Evolutionary conservation across 2,888 invertebrate species (phyloP), one percentile per base, ranked within the genome.

Genomic region (Spatulosminthurus flaviceps): DNA sequence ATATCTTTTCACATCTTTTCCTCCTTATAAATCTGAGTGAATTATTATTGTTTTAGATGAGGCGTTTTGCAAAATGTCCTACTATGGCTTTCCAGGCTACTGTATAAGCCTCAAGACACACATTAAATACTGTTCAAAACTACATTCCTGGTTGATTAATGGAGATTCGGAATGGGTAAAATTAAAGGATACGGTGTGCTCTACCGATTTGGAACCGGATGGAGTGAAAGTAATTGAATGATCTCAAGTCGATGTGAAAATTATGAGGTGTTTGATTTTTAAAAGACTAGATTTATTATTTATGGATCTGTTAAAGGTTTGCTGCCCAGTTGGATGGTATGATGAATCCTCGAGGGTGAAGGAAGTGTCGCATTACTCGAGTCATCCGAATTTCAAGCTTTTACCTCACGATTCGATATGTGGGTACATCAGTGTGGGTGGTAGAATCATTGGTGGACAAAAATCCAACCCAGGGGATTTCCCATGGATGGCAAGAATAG

Each of bases 401-500:
- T 21, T 78, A 0, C 78, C 78, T 13, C 13, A 24, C 11, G 64
- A 78, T 72, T 29, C 43, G 0, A 64, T 41, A 43, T 78, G 78
- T 73, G 78, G 78, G 1, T 64, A 16, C 29, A n/a, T 66, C 1
- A 16, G 72, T 11, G 26, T 67, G 1, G 16, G 69, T 16, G 80
- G 81, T 22, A 76, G 83, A 76, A 82, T 85, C 21, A 77, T 84
- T 16, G 84, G 83, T 5, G 84, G 84, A 16, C 71, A 78, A 7
- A 75, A 22, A 28, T 74, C 80, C 1, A 19, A 41, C 19, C 80
- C 82, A 9, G 84, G 82, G n/a, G 80, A 81, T 21, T 81, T 81
- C 67, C 84, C 85, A 22, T 85, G 82, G 82, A 82, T 85, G 79
- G 85, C 80, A 0, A 16, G 84, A 66, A 74, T 85, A 5, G 84